A percentile compares a stretch with the other conserved stretches of the same genome.
Conservation (phyloP, 2,888 invertebrate genomes). For the Horisme vitalbata region DNA sequence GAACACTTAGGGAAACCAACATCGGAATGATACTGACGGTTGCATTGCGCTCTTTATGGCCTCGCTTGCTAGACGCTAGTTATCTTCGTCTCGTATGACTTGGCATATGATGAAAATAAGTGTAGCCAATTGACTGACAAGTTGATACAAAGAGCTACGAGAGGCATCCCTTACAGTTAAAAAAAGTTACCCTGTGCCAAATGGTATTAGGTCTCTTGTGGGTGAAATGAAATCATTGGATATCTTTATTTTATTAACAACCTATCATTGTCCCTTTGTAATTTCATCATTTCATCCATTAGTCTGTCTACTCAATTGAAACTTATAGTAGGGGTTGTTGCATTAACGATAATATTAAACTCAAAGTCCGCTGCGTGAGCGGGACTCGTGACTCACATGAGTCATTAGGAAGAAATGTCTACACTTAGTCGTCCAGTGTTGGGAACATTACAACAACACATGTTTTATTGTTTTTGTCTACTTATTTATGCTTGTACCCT, state of each 20-base stretch:
- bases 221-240: conserved; percentile 17
- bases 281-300: conserved; percentile 27
- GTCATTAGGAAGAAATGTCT: conserved; percentile 38
- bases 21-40: too few species aligned
- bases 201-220: conserved; percentile 8
- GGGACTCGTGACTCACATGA: conserved; percentile 44
- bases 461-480: conserved; percentile 4
- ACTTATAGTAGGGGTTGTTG: conserved; percentile 31
- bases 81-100: conserved; percentile 6
- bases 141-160: too few species aligned
- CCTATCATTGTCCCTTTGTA: conserved; percentile 24
- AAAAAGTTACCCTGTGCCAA: conserved; percentile 1
- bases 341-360: conserved; percentile 25
- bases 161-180: too few species aligned
- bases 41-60: too few species aligned
- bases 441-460: conserved; percentile 21
- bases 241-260: conserved; percentile 17
- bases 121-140: too few species aligned
- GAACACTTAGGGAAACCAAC: too few species aligned
- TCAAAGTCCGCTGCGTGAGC: conserved; percentile 32
- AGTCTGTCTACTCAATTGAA: conserved; percentile 39
- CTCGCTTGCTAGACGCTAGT: too few species aligned
- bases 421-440: conserved; percentile 29
- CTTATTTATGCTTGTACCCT: conserved; percentile 1
- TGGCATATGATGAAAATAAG: too few species aligned